Evolutionary conservation across 2,113 vertebrate genomes (phyloP), one percentile per base, ranked within the genome.

Genomic region (Heterotis niloticus): DNA sequence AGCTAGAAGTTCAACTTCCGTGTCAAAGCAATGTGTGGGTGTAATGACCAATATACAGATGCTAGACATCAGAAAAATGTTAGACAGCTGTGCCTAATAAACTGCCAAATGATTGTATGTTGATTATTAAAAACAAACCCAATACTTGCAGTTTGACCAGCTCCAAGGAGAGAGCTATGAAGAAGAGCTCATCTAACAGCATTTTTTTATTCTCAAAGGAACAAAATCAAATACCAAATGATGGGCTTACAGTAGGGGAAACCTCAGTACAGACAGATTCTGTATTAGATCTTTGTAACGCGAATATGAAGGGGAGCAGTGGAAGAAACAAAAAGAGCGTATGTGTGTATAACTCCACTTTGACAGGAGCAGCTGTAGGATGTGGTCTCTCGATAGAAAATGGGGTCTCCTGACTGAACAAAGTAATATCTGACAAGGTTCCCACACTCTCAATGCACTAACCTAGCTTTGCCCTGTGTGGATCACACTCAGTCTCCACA

Each of bases 401-500:
- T 44, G 23, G 13, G 54, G 44, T 54, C 29, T 73, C 20, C 24
- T 16, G 10, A 18, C 23, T 62, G n/a, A 17, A 12, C 52, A 12
- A 28, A 16, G 28, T 67, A 51, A 64, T 66, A 54, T 66, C 60
- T 72, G 34, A 73, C 28, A 34, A 54, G 59, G 20, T 56, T 52
- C 70, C 69, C 78, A 74, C 60, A 64, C 60, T 54, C 20, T 54
- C 12, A n/a, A 5, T 75, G 75, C 52, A 23, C 5, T 52, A 73
- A 77, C 34, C 18, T 13, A 85, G 84, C 76, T 78, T 60, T 81
- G 80, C 79, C 69, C 34, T 78, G 79, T 85, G 82, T 65, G 62
- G 64, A 78, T 74, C 11, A 28, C 62, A 84, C 86, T 81, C 75
- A 83, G 80, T 89, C 85, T 85, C 84, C 86, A 89, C 87, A 87